A percentile compares a stretch with the other conserved stretches of the same genome.
These are phyloP conservation scores for Pitangus sulphuratus DNA, from an alignment of 2,797 vertebrate genomes.

Conservation along the genomic window DNA sequence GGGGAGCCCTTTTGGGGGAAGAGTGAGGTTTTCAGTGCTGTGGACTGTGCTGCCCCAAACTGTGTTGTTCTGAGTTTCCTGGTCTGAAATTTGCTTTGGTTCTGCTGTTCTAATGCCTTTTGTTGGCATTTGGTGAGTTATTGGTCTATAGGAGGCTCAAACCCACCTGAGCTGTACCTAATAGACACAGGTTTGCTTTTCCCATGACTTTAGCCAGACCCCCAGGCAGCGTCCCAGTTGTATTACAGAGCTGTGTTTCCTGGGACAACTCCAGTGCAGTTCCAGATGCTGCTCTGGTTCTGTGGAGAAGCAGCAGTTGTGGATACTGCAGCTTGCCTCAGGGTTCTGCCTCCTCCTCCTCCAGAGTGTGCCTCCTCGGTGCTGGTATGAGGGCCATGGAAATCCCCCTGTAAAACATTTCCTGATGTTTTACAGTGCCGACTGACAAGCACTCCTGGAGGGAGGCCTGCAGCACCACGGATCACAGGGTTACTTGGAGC, in stretches of 20 bases:
- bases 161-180: no score
- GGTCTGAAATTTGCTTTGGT: not conserved
- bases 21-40: fast-evolving
- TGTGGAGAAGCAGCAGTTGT: not conserved
- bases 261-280: fast-evolving
- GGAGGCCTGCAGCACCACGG: not conserved
- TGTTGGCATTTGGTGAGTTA: not conserved
- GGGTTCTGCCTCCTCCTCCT: not conserved
- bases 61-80: not conserved
- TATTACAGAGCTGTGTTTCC: not conserved
- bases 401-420: conserved; percentile 33
- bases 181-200: not conserved
- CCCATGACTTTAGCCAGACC: not conserved
- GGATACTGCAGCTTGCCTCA: not conserved
- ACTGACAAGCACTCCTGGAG: not conserved
- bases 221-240: not conserved
- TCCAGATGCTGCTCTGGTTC: not conserved
- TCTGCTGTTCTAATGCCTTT: not conserved
- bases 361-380: not conserved
- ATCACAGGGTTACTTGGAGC: not conserved
- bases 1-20: not conserved
- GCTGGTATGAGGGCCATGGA: not conserved
- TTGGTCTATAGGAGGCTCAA: not conserved
- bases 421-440: not conserved
- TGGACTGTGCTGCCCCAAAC: fast-evolving